Base-by-base conservation (phyloP, 2,888 invertebrate species). In the Lucinisca nassula region DNA sequence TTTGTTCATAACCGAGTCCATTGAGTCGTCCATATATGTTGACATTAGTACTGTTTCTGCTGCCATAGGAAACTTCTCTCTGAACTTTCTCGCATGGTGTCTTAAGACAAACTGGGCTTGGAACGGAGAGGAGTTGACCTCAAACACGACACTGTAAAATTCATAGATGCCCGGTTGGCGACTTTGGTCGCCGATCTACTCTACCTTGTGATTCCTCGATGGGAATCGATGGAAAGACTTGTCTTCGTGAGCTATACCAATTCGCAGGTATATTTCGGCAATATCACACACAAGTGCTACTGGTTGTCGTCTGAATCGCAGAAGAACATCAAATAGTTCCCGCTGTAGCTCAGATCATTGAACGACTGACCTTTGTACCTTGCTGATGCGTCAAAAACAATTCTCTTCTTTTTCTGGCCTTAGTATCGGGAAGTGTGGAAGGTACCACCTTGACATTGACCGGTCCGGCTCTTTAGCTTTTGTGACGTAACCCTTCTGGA, bases 341-440 rank as follows among this genome's bases (percentile, higher is more conserved):
- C 61, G 61, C 45, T 90, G 87, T 30, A 91, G 72, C 38, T 91
- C 89, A 32, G 87, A n/a, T 88, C 87, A 27, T 75, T 76, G 24
- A 67, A 32, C 35, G 81, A 90, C 10, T 82, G 14, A 21, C 73
- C 79, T 1, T 80, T 12, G 72, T 45, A 80, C 35, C 77, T 85
- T 10, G 87, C 85, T 14, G 84, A 87, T 51, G 85, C 14, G 83
- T 85, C 2, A 24, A 72, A 30, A 38, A 37, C 37, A 74, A 76
- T 55, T 10, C 51, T 27, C 8, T n/a, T 35, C 35, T 78, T 79
- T 3, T 70, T 80, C 14, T 49, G 49, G 21, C 21, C 51, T 80
- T 73, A 55, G 32, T 14, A 80, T 73, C n/a, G 84, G 79, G 35
- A 84, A 79, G 45, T 84, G 79, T 12, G 79, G 84, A 8, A 84